phyloP scores from a whole-genome alignment of 1,140 invertebrate genomes.

The Argopecten irradians region DNA sequence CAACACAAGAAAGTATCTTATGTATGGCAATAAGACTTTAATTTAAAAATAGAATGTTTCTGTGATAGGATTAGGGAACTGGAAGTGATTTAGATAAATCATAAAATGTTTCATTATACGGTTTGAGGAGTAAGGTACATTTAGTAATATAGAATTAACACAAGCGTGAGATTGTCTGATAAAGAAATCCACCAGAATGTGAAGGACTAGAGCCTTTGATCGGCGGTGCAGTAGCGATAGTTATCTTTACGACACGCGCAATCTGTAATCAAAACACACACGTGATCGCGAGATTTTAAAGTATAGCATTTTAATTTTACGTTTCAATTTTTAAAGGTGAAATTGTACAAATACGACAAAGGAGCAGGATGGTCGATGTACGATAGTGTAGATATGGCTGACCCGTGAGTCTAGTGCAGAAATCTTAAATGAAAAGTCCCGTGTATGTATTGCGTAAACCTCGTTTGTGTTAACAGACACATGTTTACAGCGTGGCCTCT shows the following conservation, averaged over 20 bases:
- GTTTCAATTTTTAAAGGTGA: slow-evolving; percentile 18
- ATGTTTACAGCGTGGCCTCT: neutral
- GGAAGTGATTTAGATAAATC: neutral
- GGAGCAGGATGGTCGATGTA: neutral
- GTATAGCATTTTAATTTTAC: neutral
- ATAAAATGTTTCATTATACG: neutral
- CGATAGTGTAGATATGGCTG: neutral
- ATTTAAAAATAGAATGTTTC: neutral
- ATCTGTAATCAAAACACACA: neutral
- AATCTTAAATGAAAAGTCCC: neutral
- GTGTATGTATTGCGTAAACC: neutral
- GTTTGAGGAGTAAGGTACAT: neutral
- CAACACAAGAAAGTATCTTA: too few relatives aligned
- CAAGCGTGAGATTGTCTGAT: neutral
- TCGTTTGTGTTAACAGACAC: neutral
- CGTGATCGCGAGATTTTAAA: neutral
- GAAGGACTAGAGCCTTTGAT: neutral
- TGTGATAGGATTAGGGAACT: neutral
- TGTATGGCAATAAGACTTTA: neutral
- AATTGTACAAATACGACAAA: neutral
- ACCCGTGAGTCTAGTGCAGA: neutral
- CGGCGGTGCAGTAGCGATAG: neutral
- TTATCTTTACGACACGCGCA: neutral
- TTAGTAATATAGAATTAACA: neutral
- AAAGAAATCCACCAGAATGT: neutral